Conservation (phyloP, 2,113 vertebrate genomes). For the Rostratula benghalensis region DNA sequence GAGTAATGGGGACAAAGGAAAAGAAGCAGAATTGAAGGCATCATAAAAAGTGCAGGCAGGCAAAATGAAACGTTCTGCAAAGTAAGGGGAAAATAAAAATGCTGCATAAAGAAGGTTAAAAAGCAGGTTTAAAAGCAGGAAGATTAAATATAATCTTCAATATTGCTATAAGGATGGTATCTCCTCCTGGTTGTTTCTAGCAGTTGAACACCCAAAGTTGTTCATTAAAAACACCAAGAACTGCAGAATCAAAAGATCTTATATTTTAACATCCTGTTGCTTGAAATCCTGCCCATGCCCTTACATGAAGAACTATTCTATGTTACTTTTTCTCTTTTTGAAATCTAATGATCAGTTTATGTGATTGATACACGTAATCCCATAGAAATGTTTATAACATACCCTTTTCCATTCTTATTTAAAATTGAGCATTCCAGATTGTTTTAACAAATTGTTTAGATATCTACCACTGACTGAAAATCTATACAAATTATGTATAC, state of each 20-base stretch:
- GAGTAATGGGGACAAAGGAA: background rate
- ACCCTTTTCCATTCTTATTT: background rate
- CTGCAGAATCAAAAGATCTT: background rate
- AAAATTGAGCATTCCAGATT: background rate
- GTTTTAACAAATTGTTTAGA: background rate
- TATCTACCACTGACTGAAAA: background rate
- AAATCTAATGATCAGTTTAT: background rate
- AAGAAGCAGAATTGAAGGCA: background rate
- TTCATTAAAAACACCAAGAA: background rate
- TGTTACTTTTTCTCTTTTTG: background rate
- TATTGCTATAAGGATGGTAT: background rate
- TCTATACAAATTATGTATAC: background rate
- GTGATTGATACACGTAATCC: background rate
- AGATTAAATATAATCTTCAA: background rate
- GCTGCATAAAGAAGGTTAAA: background rate
- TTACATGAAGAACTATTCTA: background rate
- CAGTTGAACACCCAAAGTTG: background rate
- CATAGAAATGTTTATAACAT: background rate
- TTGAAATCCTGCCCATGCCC: background rate
- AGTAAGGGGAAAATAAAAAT: background rate
- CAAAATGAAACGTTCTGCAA: background rate
- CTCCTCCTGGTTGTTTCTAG: background rate
- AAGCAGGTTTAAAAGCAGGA: background rate
- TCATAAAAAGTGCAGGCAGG: background rate
- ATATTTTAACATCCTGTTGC: background rate